phyloP scores from a whole-genome alignment of 2,797 vertebrate species.

The Sebastes iracundus region DNA sequence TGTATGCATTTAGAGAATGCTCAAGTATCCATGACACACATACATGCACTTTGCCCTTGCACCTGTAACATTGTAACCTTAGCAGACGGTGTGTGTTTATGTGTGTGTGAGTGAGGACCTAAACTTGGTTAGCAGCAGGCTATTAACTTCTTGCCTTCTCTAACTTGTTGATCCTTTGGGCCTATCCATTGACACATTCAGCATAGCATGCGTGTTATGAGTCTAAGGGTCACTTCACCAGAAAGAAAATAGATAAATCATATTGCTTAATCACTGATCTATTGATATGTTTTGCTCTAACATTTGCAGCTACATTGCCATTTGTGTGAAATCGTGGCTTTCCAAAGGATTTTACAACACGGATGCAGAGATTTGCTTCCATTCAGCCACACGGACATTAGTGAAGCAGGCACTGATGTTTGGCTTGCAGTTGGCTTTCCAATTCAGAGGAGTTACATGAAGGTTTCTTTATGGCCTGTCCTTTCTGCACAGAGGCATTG shows the following conservation, averaged over 20 bases:
- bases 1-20: slow-evolving; percentile 69
- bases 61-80: slow-evolving; percentile 75
- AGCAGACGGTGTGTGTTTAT: slow-evolving; percentile 39
- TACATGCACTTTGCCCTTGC: slow-evolving; percentile 72
- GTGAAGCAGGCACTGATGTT: background rate
- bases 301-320: background rate
- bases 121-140: slow-evolving; percentile 38
- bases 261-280: background rate
- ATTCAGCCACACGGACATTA: background rate
- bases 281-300: background rate
- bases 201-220: slow-evolving; percentile 34
- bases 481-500: background rate
- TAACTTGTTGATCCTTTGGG: slow-evolving; percentile 47
- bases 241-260: background rate
- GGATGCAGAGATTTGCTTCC: background rate
- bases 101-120: slow-evolving; percentile 14
- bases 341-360: background rate
- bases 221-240: background rate
- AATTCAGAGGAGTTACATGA: background rate
- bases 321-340: background rate
- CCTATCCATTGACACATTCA: slow-evolving; percentile 45
- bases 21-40: slow-evolving; percentile 72
- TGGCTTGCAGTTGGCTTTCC: background rate
- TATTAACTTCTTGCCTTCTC: slow-evolving; percentile 40
- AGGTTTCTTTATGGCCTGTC: slow-evolving; percentile 10